Conservation (phyloP, 2,797 vertebrate genomes). For the Danio tinwini region DNA sequence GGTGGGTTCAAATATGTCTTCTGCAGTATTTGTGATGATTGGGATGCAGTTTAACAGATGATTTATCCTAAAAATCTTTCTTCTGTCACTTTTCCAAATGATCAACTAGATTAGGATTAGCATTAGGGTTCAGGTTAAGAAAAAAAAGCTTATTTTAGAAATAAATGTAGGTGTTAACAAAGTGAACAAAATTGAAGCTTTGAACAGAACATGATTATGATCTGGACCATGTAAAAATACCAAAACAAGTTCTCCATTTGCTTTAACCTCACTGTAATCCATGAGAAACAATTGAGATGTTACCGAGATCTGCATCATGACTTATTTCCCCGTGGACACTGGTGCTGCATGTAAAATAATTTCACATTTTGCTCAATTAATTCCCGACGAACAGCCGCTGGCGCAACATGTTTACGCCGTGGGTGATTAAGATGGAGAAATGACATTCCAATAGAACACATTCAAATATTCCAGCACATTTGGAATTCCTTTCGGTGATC, state of each 20-base stretch:
- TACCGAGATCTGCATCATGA: constrained; percentile 20
- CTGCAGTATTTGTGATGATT: too few relatives aligned
- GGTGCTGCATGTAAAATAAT: constrained; percentile 8
- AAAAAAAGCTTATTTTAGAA: too few relatives aligned
- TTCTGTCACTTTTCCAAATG: too few relatives aligned
- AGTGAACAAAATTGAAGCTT: too few relatives aligned
- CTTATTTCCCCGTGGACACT: constrained; percentile 5
- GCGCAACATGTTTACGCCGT: constrained; percentile 41
- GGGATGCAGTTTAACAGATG: too few relatives aligned
- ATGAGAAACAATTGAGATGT: constrained; percentile 35
- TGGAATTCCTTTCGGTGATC: constrained; percentile 40
- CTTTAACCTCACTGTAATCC: neutral
- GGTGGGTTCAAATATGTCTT: too few relatives aligned
- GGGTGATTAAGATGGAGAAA: constrained; percentile 44
- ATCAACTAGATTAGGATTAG: too few relatives aligned
- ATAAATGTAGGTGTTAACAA: too few relatives aligned
- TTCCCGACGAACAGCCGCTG: constrained; percentile 30
- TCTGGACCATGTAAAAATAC: neutral
- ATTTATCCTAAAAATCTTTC: too few relatives aligned
- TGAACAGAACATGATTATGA: too few relatives aligned
- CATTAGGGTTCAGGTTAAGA: too few relatives aligned
- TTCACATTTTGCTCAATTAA: constrained; percentile 41
- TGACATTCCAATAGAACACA: constrained; percentile 11
- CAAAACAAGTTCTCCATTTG: neutral
- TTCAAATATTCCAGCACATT: constrained; percentile 31